Base-by-base conservation (phyloP, 2,113 vertebrate species). In the Toxostoma redivivum region DNA sequence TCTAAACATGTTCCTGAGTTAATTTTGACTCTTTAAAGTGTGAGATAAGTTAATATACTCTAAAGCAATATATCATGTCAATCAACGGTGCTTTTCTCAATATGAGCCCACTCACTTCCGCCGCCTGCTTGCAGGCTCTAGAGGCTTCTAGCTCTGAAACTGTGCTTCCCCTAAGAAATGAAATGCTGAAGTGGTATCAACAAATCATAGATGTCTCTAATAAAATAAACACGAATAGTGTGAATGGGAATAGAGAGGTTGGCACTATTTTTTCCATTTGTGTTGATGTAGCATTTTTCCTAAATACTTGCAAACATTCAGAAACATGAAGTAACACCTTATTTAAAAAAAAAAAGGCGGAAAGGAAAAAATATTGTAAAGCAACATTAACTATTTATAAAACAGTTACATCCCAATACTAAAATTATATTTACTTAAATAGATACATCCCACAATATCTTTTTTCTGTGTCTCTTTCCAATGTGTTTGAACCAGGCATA, bases 21-120 rank as follows among this genome's bases (percentile, higher is more conserved):
- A 96, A 97, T 92, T 95, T 95, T 96, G 96, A 94, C 66, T 88
- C 96, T 94, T 80, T 92, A 94, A 94, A 84, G 92, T 92, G 93
- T 95, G 86, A 96, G 90, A 85, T 95, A 96, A 97, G 97, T 58
- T 92, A 95, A 96, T 87, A 96, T 69, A 65, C 92, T 95, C 90
- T 90, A 88, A 96, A 70, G 50, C 90, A 97, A 88, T 72, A 40
- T 53, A 96, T 42, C 81, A 50, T 94, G 90, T 94, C 97, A 97
- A 56, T 97, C 96, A 97, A n/a, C 72, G 58, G 56, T 73, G 74
- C 79, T 97, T 97, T 94, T 92, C 94, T 97, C 87, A 93, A 69
- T 76, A 92, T 65, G 82, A 79, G n/a, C 94, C 94, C 61, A 83
- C 96, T 97, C 71, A 77, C 71, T 94, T 94, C 79, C 76, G n/a